phyloP scores from a whole-genome alignment of 1,140 invertebrate species.

The Drosophila repleta region DNA sequence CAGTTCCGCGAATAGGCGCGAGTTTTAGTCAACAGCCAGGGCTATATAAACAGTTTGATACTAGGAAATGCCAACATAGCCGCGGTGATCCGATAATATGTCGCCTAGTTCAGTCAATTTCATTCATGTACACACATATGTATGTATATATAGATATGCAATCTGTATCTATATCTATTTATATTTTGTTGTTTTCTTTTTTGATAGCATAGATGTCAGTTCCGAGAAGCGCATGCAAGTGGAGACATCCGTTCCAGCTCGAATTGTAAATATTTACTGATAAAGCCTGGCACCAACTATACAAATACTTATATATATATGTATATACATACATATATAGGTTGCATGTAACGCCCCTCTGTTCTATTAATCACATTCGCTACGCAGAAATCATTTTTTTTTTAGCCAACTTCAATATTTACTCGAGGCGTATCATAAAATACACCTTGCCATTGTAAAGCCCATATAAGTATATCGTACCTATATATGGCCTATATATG shows the following conservation, averaged over 20 bases:
- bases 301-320: not conserved
- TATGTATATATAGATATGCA: not conserved
- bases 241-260: conserved; percentile 39
- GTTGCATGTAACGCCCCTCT: conserved; percentile 12
- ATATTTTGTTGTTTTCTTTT: not conserved
- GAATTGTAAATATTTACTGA: conserved; percentile 25
- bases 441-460: conserved; percentile 41
- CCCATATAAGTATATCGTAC: not conserved
- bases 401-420: conserved; percentile 18
- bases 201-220: conserved; percentile 15
- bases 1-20: conserved; percentile 18
- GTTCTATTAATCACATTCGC: conserved; percentile 9
- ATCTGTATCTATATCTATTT: conserved; percentile 1
- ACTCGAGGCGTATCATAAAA: conserved; percentile 21
- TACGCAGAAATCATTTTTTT: conserved; percentile 17
- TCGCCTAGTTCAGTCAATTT: conserved; percentile 11
- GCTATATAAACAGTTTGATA: conserved; percentile 18
- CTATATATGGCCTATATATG: not conserved
- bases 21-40: conserved; percentile 2
- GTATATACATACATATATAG: not conserved
- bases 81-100: conserved; percentile 12
- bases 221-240: conserved; percentile 28
- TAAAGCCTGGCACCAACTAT: conserved; percentile 17
- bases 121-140: not conserved
- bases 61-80: conserved; percentile 13